Evolutionary conservation across 2,888 invertebrate genomes (phyloP).

Genomic region (Asteroscopus sphinx): DNA sequence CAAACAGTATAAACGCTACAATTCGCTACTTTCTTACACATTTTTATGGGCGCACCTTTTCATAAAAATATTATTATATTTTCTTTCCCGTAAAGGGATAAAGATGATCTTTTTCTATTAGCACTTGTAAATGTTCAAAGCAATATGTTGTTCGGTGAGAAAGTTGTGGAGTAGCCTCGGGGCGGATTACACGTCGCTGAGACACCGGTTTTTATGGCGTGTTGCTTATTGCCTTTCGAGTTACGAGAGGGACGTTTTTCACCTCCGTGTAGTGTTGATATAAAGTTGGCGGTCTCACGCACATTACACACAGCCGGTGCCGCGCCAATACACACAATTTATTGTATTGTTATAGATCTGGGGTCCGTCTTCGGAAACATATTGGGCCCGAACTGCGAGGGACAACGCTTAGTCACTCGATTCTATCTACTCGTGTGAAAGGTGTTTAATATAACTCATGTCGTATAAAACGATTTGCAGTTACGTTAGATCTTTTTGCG

Average conservation of each 20-base stretch:
- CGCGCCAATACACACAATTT: constrained; percentile 81
- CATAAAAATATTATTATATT: constrained; percentile 49
- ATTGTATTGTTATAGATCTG: constrained; percentile 83
- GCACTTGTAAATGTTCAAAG: constrained; percentile 58
- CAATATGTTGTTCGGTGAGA: constrained; percentile 51
- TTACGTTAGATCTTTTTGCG: constrained; percentile 19
- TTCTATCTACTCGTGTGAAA: constrained; percentile 42
- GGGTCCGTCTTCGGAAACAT: constrained; percentile 71
- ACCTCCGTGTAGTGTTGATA: constrained; percentile 74
- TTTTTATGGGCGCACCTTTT: constrained; percentile 52
- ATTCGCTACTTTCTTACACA: constrained; percentile 35
- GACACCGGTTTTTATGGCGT: constrained; percentile 70
- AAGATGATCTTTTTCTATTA: constrained; percentile 58
- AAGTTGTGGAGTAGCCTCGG: constrained; percentile 53
- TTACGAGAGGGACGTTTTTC: constrained; percentile 75
- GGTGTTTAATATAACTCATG: constrained; percentile 48
- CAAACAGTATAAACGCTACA: constrained; percentile 20
- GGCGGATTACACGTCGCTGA: constrained; percentile 56
- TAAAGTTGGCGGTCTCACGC: constrained; percentile 77
- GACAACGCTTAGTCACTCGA: constrained; percentile 60
- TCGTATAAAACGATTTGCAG: constrained; percentile 39
- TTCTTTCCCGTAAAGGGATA: constrained; percentile 41
- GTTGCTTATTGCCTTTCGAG: constrained; percentile 74
- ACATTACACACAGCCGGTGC: constrained; percentile 79
- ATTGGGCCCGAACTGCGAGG: constrained; percentile 69